These are phyloP conservation scores for Rallus crepitans DNA, from an alignment of 2,797 vertebrate species.

Conservation along the genomic window DNA sequence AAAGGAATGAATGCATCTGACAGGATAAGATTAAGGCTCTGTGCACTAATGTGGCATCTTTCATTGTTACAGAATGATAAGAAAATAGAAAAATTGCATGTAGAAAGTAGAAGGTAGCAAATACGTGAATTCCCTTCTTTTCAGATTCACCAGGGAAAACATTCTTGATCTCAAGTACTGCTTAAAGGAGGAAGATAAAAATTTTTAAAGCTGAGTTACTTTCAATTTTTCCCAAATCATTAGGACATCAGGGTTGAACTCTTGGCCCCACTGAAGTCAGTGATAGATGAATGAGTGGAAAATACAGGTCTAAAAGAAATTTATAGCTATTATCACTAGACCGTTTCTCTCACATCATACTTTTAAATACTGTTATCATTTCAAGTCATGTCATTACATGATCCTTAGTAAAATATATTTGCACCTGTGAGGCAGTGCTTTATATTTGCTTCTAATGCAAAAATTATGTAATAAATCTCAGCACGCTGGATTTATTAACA, in stretches of 20 bases:
- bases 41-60: constrained; percentile 58
- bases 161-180: constrained; percentile 21
- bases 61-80: constrained; percentile 66
- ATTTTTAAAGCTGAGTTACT: not conserved
- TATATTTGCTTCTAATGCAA: constrained; percentile 9
- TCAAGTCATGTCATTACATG: not conserved
- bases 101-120: constrained; percentile 41
- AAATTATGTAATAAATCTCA: constrained; percentile 19
- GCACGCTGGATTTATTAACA: not conserved
- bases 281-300: not conserved
- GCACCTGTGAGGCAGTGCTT: constrained; percentile 6
- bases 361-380: constrained; percentile 52
- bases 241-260: constrained; percentile 29
- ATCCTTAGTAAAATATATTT: constrained; percentile 25
- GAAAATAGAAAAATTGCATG: constrained; percentile 67
- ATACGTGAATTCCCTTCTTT: constrained; percentile 33
- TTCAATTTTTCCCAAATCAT: constrained; percentile 5
- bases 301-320: constrained; percentile 18
- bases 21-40: constrained; percentile 60
- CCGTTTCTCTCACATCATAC: constrained; percentile 26
- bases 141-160: constrained; percentile 41
- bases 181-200: constrained; percentile 13
- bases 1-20: constrained; percentile 58
- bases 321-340: not conserved
- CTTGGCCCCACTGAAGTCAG: not conserved